Conservation (phyloP, 2,113 vertebrate species). For the Hiodon alosoides region DNA sequence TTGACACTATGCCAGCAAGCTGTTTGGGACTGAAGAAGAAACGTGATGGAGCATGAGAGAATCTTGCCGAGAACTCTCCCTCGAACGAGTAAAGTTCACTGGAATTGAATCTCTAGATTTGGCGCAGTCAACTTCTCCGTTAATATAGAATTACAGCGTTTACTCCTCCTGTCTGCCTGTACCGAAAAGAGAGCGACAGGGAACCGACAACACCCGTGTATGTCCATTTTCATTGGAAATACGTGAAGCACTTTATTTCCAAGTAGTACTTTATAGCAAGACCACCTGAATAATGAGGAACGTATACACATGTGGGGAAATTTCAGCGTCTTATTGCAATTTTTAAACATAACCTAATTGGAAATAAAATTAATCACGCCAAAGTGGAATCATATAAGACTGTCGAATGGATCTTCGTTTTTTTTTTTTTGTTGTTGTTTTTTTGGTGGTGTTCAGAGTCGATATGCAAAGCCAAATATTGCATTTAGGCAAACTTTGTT, state of each 20-base stretch:
- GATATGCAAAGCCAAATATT: conserved; percentile 20
- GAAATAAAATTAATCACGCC: not conserved
- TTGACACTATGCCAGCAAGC: conserved; percentile 23
- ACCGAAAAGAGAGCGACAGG: not conserved
- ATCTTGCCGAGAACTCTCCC: not conserved
- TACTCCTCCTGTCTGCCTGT: not conserved
- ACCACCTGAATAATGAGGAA: conserved; percentile 4
- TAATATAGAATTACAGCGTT: not conserved
- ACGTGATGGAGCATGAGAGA: conserved; percentile 4
- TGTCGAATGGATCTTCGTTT: not conserved
- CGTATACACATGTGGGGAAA: conserved; percentile 2
- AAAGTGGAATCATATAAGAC: conserved; percentile 15
- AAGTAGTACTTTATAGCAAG: conserved; percentile 3
- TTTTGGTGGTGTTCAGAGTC: conserved; percentile 7
- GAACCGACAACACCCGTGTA: conserved; percentile 12
- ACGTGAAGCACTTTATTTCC: not conserved
- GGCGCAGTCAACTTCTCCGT: not conserved
- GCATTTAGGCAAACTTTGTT: conserved; percentile 21
- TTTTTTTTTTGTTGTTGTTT: not conserved
- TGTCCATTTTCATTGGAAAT: conserved; percentile 5
- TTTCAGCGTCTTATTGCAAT: not conserved
- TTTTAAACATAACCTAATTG: conserved; percentile 11
- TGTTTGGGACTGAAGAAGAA: conserved; percentile 12
- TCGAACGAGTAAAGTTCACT: conserved; percentile 1
- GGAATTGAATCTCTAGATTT: conserved; percentile 1